Percentiles rank a stretch among this genome's conserved stretches.
Conservation (phyloP, 2,113 vertebrate genomes). For the Ophiodon elongatus region DNA sequence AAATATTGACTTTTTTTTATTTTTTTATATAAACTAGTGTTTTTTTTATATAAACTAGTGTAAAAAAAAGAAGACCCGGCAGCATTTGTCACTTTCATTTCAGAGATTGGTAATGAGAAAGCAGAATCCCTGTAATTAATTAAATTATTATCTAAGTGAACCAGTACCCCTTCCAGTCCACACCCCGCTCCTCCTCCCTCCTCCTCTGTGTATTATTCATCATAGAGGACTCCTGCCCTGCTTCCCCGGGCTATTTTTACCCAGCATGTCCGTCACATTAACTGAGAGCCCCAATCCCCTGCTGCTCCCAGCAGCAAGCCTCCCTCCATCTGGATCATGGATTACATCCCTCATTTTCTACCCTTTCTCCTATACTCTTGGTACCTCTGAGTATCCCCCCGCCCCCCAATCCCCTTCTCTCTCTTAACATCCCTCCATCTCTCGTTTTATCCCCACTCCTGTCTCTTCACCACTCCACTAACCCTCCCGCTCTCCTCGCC, state of each 20-base stretch:
- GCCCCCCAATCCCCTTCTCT: neutral
- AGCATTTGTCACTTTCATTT: slow-evolving; percentile 35
- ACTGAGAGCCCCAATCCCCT: slow-evolving; percentile 78
- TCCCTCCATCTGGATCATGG: slow-evolving; percentile 76
- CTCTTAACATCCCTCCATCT: slow-evolving; percentile 18
- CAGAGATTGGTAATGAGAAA: slow-evolving; percentile 43
- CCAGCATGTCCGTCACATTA: slow-evolving; percentile 77
- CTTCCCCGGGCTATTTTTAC: slow-evolving; percentile 82
- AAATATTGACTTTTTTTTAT: slow-evolving; percentile 45
- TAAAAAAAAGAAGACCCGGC: neutral
- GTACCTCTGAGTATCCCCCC: slow-evolving; percentile 37
- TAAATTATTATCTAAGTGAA: slow-evolving; percentile 61
- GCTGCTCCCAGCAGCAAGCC: slow-evolving; percentile 72
- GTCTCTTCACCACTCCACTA: slow-evolving; percentile 48
- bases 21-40: slow-evolving; percentile 10
- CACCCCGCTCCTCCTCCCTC: slow-evolving; percentile 11
- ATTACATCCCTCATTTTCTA: slow-evolving; percentile 66
- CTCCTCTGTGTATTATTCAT: slow-evolving; percentile 81
- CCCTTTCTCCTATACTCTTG: slow-evolving; percentile 41
- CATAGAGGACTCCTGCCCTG: slow-evolving; percentile 77
- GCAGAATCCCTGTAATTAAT: slow-evolving; percentile 65
- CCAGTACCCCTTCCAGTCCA: slow-evolving; percentile 13
- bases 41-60: slow-evolving; percentile 6
- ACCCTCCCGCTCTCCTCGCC: slow-evolving; percentile 31
- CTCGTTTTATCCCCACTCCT: slow-evolving; percentile 47